Evolutionary conservation across 2,797 vertebrate species (phyloP), one percentile per base, ranked within the genome.

Genomic region (Typhlichthys subterraneus): DNA sequence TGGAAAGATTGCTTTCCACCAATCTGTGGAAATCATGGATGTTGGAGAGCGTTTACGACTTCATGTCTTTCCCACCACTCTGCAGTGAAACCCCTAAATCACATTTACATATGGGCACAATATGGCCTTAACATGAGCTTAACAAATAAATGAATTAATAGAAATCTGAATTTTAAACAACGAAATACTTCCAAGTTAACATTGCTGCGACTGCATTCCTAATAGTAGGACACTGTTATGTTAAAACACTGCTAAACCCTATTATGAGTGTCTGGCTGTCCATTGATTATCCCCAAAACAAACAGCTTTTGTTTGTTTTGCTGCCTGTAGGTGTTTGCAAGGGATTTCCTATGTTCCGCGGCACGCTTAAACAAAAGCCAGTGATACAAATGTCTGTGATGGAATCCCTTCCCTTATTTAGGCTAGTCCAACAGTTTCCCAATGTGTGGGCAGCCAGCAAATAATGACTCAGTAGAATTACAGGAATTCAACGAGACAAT

Each of bases 401-500:
- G 77, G 73, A 76, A 75, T 83, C 78, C 63, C 64, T 72, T 72
- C 54, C 72, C 69, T 64, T 70, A 56, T 75, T 76, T 58, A 67
- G 74, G 50, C 62, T 73, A 38, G 45, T 69, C 67, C 42, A 57
- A 66, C 64, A 66, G 63, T 57, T 82, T 80, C 76, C 74, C 70
- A 80, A 63, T 62, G 29, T 75, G 66, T 81, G 80, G 77, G 70
- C 48, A 31, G 69, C 64, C 65, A 74, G 61, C 59, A 72, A 61
- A 78, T 49, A 78, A 65, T 85, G 85, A 89, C 82, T 90, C 84
- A 87, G 61, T 75, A 79, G 79, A 76, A 87, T 80, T 71, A 81
- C 83, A 73, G 85, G 82, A 86, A 87, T 87, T 84, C 73, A 55
- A 13, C 47, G 61, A 57, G 64, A 74, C 67, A 69, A 78, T 83